Base-by-base conservation (phyloP, 2,797 vertebrate genomes). In the Hyperoplus immaculatus region DNA sequence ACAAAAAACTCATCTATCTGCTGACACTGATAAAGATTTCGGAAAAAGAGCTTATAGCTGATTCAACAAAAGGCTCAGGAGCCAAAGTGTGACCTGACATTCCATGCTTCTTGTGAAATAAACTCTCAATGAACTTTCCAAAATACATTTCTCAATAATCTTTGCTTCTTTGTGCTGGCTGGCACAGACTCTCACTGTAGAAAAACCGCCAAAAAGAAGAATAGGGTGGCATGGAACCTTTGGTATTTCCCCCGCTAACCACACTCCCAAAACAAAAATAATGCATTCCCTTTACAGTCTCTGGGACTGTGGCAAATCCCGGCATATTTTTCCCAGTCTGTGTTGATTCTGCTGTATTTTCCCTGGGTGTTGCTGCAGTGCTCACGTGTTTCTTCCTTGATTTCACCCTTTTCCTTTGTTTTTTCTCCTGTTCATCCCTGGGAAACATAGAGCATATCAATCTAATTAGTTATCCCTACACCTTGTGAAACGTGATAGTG, bases 401-500 rank as follows among this genome's bases (percentile, higher is more conserved):
- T 86, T 86, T 86, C 78, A 81, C 64, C 80, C 74, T 87, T 75
- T 84, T 16, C 74, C 49, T 83, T 84, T 85, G 73, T 87, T 83
- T 84, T 83, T 84, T 67, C 47, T 43, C 73, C 46, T 66, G 42
- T 82, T 83, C 78, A 60, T 89, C 78, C 87, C 86, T 78, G 14
- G 57, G 84, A 90, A 87, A 88, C 82, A 76, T 41, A 18, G 56
- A 81, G 83, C 89, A 82, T 68, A 77, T 65, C 75, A 53, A 59
- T 67, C 71, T 77, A 88, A 92, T 91, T 90, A 91, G 78, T 82
- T 80, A 86, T 76, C 72, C 78, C 85, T 89, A 90, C 88, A 93
- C 88, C 87, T 91, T 90, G 86, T 85, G 88, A 89, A 92, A 92
- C 47, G 72, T 81, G 93, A 91, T 90, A 84, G 89, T 88, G 83